Base-by-base conservation (phyloP, 2,888 invertebrate species). In the Julus scanicus region DNA sequence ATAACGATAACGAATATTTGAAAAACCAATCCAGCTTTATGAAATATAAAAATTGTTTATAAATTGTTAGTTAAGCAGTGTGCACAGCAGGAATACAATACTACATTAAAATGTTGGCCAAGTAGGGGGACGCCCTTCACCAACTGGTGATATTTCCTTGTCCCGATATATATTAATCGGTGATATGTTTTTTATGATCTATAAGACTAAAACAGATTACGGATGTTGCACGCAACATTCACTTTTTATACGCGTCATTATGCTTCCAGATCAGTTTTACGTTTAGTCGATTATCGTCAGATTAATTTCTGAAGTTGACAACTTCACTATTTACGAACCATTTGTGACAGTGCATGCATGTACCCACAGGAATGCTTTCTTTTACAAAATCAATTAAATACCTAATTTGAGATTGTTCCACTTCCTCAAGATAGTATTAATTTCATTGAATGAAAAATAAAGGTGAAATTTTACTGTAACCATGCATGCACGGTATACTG, bases 221-320 rank as follows among this genome's bases (percentile, higher is more conserved):
- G 63, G 20, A 71, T 71, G 63, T 71, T 20, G n/a, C 63, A 8
- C 20, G 17, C n/a, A 63, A n/a, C 57, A 6, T 63, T n/a, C 57
- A n/a, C 17, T 71, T 71, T 71, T 71, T 71, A 20, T 57, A 57
- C 17, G n/a, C 57, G 57, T 57, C 57, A 57, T 71, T 71, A 71
- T 71, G 63, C 63, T 20, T 20, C 20, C 20, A 71, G 63, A 71
- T 71, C 20, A 71, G 20, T 71, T 71, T 71, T 71, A 71, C 63
- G 63, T 71, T 71, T 71, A 9, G 20, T 71, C 63, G 63, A 71
- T 71, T 71, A 71, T 71, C 63, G 63, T 71, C 63, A 71, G 63
- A 71, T 71, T 71, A 71, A 71, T 71, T 20, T 71, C 63, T 71
- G 63, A 20, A 29, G 63, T 71, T 71, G 63, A 71, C 63, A 71